Base-by-base conservation (phyloP, 2,797 vertebrate species). In the Etheostoma perlongum region DNA sequence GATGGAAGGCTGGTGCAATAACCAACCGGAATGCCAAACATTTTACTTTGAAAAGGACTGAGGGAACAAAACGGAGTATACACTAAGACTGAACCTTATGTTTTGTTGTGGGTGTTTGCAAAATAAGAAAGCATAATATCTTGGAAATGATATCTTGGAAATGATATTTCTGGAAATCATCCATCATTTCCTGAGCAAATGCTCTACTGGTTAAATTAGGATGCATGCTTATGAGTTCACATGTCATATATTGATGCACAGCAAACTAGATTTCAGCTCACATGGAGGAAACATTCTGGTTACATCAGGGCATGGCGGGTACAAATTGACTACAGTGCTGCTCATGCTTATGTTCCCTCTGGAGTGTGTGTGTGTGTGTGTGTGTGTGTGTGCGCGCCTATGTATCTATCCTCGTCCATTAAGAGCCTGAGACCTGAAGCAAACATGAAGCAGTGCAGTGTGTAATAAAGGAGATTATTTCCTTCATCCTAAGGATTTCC, bases 391-490 rank as follows among this genome's bases (percentile, higher is more conserved):
- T 40, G 15, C 44, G n/a, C 11, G 54, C n/a, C n/a, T 66, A 25
- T 82, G 66, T 64, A 79, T 90, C 89, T 76, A 80, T 88, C 74
- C 62, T 60, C 6, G 8, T 72, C 83, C 79, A 88, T 88, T 85
- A 82, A 77, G 65, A 81, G 60, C 71, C 60, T 7, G 21, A 69
- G 73, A 86, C 77, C 73, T 87, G 79, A 76, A 87, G 85, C 67
- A 73, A 73, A 48, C 49, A 65, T 84, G 68, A 52, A 77, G 76
- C 83, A 53, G 64, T 55, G 71, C 64, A 6, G 46, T 57, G 36
- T 58, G 74, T 70, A 87, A 88, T 85, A 84, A 88, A 82, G 70
- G 48, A 77, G 73, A 84, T 89, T 85, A 88, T 90, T 90, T 82
- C 89, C 74, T 87, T 84, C 73, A 78, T 78, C 64, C 21, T n/a